Percentiles rank a stretch among this genome's conserved stretches.
phyloP scores from a whole-genome alignment of 2,888 invertebrate species.

The Phlogophora meticulosa region DNA sequence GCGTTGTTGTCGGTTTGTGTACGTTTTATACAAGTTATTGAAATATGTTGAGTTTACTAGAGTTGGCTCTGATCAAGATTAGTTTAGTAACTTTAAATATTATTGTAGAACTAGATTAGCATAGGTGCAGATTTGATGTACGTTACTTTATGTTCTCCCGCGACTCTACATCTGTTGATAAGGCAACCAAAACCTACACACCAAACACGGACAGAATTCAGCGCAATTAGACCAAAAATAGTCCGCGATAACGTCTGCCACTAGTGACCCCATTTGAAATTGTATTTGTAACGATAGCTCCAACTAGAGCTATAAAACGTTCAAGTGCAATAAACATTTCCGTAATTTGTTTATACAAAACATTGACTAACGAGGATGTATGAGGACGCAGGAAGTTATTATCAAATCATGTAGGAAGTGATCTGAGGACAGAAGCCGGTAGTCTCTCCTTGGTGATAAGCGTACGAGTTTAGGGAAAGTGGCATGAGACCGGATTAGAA shows the following conservation, averaged over 20 bases:
- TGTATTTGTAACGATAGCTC: constrained; percentile 75
- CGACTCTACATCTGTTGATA: constrained; percentile 46
- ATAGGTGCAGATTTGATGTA: constrained; percentile 57
- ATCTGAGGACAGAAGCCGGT: constrained; percentile 73
- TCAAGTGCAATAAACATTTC: constrained; percentile 80
- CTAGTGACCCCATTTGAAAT: constrained; percentile 80
- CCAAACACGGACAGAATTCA: constrained; percentile 53
- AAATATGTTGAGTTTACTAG: constrained; percentile 35
- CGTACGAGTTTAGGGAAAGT: constrained; percentile 57
- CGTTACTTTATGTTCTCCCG: constrained; percentile 64
- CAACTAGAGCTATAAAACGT: constrained; percentile 72
- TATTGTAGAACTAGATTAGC: constrained; percentile 40
- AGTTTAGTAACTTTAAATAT: constrained; percentile 42
- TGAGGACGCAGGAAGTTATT: constrained; percentile 89
- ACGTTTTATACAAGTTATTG: constrained; percentile 41
- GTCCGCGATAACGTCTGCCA: constrained; percentile 66
- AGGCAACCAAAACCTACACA: constrained; percentile 36
- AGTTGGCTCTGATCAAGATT: constrained; percentile 46
- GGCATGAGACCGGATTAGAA: constrained; percentile 39
- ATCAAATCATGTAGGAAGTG: constrained; percentile 88
- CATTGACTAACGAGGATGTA: constrained; percentile 85
- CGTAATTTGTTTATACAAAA: constrained; percentile 80
- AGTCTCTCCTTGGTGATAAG: constrained; percentile 65
- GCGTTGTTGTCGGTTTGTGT: constrained; percentile 38
- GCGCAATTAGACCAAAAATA: constrained; percentile 59